Conservation (phyloP, 2,113 vertebrate species). For the Lichenostomus cassidix region DNA sequence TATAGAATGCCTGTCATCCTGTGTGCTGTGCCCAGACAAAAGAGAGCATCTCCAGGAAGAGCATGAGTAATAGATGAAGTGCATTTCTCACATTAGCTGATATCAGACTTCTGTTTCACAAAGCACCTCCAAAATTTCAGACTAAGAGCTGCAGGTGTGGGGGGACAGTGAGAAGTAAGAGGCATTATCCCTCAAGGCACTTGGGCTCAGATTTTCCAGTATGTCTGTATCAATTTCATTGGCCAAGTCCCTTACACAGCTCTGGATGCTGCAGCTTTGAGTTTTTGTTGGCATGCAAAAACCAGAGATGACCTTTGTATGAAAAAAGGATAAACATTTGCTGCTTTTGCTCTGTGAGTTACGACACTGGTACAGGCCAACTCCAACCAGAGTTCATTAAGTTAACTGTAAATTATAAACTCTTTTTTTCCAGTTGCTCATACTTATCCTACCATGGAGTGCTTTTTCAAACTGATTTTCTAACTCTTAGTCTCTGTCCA, state of each 20-base stretch:
- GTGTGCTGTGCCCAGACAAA: background rate
- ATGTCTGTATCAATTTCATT: background rate
- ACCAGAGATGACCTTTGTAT: background rate
- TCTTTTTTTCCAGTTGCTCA: background rate
- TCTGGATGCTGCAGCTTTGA: background rate
- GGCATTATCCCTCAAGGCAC: background rate
- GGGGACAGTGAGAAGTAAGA: background rate
- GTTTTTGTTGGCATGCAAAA: background rate
- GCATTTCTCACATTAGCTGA: background rate
- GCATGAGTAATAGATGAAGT: background rate
- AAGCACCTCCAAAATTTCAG: background rate
- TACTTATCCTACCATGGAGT: background rate
- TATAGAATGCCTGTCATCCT: background rate
- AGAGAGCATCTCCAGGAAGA: background rate
- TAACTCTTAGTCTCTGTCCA: background rate
- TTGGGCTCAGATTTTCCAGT: background rate
- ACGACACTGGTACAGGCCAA: background rate
- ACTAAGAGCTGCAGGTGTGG: background rate
- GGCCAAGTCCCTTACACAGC: background rate
- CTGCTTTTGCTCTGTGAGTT: background rate
- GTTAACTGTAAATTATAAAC: background rate
- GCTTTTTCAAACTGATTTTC: background rate
- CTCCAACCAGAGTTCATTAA: background rate
- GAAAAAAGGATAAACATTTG: background rate
- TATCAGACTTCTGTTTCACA: background rate